These are phyloP conservation scores for Rhopalosiphum padi DNA, from an alignment of 1,140 invertebrate genomes.

Conservation along the genomic window DNA sequence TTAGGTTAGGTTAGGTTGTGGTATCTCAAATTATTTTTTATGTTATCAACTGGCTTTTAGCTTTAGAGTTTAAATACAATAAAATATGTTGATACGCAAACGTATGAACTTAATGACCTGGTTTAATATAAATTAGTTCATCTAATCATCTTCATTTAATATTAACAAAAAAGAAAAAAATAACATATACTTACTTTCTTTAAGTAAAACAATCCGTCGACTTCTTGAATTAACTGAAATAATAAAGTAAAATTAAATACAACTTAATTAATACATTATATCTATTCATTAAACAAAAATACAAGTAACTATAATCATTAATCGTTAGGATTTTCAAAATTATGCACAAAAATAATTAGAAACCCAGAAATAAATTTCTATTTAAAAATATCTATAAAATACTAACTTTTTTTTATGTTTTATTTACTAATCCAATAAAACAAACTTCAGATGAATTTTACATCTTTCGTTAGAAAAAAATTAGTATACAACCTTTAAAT, in stretches of 20 bases:
- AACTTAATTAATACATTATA: neutral
- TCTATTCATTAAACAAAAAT: neutral
- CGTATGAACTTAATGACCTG: neutral
- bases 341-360: neutral
- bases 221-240: conserved; percentile 31
- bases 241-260: too few relatives aligned
- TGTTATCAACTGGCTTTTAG: too few relatives aligned
- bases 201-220: conserved; percentile 10
- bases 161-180: too few relatives aligned
- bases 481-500: too few relatives aligned
- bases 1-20: too few relatives aligned
- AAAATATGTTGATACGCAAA: neutral
- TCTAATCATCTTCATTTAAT: neutral
- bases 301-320: neutral
- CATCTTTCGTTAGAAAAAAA: too few relatives aligned
- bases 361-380: neutral
- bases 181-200: neutral
- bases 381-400: neutral
- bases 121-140: neutral
- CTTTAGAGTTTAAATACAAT: neutral
- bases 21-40: too few relatives aligned
- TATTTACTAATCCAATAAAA: neutral
- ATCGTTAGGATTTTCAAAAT: neutral
- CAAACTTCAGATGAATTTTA: too few relatives aligned
- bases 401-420: neutral